A percentile compares a stretch with the other conserved stretches of the same genome.
Conservation (phyloP, 2,113 vertebrate genomes). For the Suncus etruscus region DNA sequence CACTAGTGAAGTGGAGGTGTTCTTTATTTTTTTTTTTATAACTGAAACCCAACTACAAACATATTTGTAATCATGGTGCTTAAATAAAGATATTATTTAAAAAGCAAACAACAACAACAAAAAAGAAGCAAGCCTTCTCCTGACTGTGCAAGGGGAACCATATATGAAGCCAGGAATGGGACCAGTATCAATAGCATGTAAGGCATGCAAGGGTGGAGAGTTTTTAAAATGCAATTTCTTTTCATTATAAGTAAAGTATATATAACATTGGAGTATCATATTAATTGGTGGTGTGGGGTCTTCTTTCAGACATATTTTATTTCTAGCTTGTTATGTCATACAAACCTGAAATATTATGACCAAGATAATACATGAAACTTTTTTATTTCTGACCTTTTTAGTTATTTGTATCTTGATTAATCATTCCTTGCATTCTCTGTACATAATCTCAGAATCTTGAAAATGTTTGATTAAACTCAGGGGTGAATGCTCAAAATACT, state of each 20-base stretch:
- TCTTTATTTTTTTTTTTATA: no score
- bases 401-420: conserved; percentile 45
- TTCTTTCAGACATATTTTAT: neutral
- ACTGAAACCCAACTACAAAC: no score
- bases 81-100: no score
- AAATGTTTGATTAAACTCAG: conserved; percentile 66
- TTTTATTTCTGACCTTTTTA: conserved; percentile 54
- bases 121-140: no score
- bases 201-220: neutral
- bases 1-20: no score
- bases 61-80: no score
- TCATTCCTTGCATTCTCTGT: conserved; percentile 51
- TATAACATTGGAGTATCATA: neutral
- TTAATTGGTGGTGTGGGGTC: neutral
- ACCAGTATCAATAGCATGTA: no score
- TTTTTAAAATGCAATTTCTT: conserved; percentile 21
- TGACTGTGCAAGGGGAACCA: no score
- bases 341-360: neutral
- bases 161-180: no score
- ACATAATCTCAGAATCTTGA: conserved; percentile 36
- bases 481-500: conserved; percentile 63
- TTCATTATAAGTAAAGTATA: conserved; percentile 31
- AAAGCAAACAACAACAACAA: no score
- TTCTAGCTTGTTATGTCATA: neutral
- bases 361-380: neutral